Evolutionary conservation across 1,140 invertebrate genomes (phyloP).

Genomic region (Eufriesea mexicana): DNA sequence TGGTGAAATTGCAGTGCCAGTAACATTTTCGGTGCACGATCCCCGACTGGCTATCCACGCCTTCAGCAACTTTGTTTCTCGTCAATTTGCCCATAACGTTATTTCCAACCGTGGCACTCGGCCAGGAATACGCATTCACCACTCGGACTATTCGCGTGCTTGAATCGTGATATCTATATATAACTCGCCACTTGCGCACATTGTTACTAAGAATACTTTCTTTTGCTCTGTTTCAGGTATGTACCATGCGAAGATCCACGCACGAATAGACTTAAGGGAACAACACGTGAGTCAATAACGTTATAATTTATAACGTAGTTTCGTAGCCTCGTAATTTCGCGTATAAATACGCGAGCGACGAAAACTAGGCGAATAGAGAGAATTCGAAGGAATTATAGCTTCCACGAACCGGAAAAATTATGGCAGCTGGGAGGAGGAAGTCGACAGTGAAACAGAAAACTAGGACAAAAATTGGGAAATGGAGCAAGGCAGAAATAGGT

Average conservation of each 20-base stretch:
- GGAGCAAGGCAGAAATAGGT: too few relatives aligned
- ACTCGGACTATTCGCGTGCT: conserved; percentile 66
- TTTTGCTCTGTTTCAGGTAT: conserved; percentile 69
- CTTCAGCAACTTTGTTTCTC: conserved; percentile 73
- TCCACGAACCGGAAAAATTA: too few relatives aligned
- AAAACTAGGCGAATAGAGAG: neutral
- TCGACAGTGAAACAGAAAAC: neutral
- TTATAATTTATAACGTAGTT: neutral
- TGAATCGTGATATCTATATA: conserved; percentile 57
- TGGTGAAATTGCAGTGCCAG: too few relatives aligned
- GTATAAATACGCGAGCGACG: neutral
- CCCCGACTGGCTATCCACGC: conserved; percentile 66
- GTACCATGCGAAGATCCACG: conserved; percentile 9
- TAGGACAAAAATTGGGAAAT: neutral
- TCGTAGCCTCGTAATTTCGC: neutral
- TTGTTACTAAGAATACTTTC: conserved; percentile 30
- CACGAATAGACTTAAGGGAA: neutral
- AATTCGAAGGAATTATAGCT: neutral
- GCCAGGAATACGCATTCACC: conserved; percentile 67
- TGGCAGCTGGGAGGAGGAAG: too few relatives aligned
- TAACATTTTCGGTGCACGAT: conserved; percentile 58
- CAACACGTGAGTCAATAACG: neutral
- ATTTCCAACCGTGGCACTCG: conserved; percentile 67
- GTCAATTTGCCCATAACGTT: conserved; percentile 69
- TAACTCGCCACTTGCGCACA: conserved; percentile 4